Percentiles rank a stretch among this genome's conserved stretches.
phyloP scores from a whole-genome alignment of 2,888 invertebrate species.

The Pristionchus maxplancki region DNA sequence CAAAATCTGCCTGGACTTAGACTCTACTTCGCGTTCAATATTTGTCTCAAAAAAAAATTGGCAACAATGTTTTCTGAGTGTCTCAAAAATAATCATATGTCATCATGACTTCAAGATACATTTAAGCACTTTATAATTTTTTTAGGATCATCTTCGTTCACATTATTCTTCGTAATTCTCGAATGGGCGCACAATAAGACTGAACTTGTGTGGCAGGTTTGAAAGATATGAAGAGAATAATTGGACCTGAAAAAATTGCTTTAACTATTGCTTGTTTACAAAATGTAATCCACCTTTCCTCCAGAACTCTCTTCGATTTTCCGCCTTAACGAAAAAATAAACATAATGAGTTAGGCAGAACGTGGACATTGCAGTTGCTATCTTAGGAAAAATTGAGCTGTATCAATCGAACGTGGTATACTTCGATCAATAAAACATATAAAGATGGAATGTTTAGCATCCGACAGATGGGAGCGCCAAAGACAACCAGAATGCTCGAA shows the following conservation, averaged over 20 bases:
- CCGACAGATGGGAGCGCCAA: not conserved
- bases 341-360: not conserved
- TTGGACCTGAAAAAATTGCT: not conserved
- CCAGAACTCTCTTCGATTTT: not conserved
- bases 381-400: not conserved
- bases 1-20: no score
- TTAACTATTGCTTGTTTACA: rapidly evolving
- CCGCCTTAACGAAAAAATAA: not conserved
- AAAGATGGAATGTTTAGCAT: not conserved
- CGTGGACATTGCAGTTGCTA: not conserved
- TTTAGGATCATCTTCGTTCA: no score
- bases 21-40: no score
- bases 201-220: not conserved
- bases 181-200: no score
- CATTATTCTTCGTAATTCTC: no score
- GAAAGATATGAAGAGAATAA: not conserved
- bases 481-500: not conserved
- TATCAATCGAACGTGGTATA: not conserved
- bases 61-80: no score
- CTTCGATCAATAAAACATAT: not conserved
- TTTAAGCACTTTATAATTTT: no score
- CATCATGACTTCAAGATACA: no score
- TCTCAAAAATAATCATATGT: no score
- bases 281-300: not conserved
- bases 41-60: no score